These are phyloP conservation scores for Sturnira hondurensis DNA, from an alignment of 2,113 vertebrate genomes.

Conservation along the genomic window DNA sequence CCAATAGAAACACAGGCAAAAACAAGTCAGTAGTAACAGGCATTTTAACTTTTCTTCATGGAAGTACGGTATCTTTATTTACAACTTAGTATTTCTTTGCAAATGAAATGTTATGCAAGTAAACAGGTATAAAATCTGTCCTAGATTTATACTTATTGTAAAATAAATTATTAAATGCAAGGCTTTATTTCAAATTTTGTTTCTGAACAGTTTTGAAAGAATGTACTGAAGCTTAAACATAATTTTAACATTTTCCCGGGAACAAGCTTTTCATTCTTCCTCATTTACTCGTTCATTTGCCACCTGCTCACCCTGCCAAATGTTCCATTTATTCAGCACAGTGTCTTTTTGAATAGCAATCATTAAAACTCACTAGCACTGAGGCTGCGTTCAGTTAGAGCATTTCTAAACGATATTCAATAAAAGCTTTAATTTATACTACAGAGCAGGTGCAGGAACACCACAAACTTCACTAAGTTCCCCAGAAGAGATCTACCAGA, in stretches of 20 bases:
- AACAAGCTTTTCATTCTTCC: neutral
- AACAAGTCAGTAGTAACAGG: neutral
- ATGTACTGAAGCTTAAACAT: neutral
- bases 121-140: neutral
- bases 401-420: neutral
- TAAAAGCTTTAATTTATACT: neutral
- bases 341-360: neutral
- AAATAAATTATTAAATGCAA: neutral
- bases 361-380: neutral
- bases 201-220: slow-evolving; percentile 23
- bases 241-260: slow-evolving; percentile 3
- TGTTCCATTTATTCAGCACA: neutral
- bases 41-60: slow-evolving; percentile 3
- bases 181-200: slow-evolving; percentile 6
- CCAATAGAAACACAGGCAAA: neutral
- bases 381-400: neutral
- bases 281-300: neutral
- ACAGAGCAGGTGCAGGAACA: neutral
- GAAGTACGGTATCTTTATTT: neutral
- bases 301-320: neutral
- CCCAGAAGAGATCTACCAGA: neutral
- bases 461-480: neutral
- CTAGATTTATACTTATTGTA: neutral
- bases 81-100: neutral
- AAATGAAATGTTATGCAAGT: neutral